Percentiles rank a stretch among this genome's conserved stretches.
phyloP scores from a whole-genome alignment of 2,888 invertebrate genomes.

The Spisula subtruncata region DNA sequence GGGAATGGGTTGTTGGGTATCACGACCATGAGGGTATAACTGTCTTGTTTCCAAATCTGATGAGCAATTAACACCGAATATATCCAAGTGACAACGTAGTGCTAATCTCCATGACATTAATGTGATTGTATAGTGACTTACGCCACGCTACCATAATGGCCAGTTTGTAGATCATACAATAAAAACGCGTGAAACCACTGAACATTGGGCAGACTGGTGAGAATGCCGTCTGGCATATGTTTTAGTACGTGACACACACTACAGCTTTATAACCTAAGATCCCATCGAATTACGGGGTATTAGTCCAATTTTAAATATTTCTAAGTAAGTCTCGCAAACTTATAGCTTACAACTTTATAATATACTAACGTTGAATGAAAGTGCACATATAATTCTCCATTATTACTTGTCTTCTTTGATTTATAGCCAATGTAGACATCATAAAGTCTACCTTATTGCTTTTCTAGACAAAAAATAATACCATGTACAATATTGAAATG shows the following conservation, averaged over 20 bases:
- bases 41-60: no score
- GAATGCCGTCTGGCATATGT: no score
- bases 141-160: no score
- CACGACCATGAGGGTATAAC: no score
- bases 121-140: no score
- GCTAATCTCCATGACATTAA: background rate
- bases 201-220: background rate
- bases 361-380: background rate
- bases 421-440: background rate
- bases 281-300: background rate
- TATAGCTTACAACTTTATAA: background rate
- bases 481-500: background rate
- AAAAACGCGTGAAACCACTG: background rate
- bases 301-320: background rate
- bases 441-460: background rate
- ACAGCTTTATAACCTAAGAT: no score
- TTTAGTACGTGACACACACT: no score
- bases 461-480: background rate
- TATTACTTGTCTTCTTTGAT: background rate
- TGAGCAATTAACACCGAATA: no score
- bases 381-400: background rate
- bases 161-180: background rate
- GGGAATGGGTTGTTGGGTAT: no score
- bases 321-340: background rate
- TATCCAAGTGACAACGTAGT: no score